Evolutionary conservation across 2,888 invertebrate genomes (phyloP).

Genomic region (Colletes collaris): DNA sequence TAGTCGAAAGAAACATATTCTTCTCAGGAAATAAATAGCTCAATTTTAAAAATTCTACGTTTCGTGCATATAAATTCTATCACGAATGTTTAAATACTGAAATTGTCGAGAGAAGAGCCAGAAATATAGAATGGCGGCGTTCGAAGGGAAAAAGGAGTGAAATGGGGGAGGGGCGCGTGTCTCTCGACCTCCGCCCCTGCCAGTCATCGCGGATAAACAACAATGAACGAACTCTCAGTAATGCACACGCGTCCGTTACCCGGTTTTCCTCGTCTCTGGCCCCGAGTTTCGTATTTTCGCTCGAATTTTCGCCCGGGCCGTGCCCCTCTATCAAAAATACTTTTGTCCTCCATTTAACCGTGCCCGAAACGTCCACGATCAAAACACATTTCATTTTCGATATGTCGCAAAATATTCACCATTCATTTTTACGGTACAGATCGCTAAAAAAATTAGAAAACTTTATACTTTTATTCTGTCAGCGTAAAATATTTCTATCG

Average conservation of each 20-base stretch:
- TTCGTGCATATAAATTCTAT: no score
- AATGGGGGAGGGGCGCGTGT: slow-evolving; percentile 44
- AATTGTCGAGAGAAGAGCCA: neutral
- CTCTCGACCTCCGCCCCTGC: slow-evolving; percentile 45
- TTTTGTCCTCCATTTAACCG: neutral
- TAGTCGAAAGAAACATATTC: no score
- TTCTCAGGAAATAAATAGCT: no score
- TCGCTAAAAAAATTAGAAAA: no score
- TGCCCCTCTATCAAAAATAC: neutral
- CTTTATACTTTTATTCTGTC: no score
- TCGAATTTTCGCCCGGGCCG: neutral
- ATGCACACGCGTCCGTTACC: slow-evolving; percentile 33
- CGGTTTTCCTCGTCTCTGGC: neutral
- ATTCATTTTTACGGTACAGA: no score
- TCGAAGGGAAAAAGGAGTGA: slow-evolving; percentile 41
- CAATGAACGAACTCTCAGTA: slow-evolving; percentile 37
- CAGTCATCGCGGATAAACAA: slow-evolving; percentile 55
- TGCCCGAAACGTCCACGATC: neutral
- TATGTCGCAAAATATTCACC: no score
- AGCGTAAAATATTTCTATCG: no score
- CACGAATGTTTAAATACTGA: no score
- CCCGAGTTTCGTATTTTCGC: neutral
- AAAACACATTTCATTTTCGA: no score
- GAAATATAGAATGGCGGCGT: slow-evolving; percentile 2
- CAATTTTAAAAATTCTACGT: no score